phyloP scores from a whole-genome alignment of 2,797 vertebrate genomes.

The Lagodon rhomboides region DNA sequence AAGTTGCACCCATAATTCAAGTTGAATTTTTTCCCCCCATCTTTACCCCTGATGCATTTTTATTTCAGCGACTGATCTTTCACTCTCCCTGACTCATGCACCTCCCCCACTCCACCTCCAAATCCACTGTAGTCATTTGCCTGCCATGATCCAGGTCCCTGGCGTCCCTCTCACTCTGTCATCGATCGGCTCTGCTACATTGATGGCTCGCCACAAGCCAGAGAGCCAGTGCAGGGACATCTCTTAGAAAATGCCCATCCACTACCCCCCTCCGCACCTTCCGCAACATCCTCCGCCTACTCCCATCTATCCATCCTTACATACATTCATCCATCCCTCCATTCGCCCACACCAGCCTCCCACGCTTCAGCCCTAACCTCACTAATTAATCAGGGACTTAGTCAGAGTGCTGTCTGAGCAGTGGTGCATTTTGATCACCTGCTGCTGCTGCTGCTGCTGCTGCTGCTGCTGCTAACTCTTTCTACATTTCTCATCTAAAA shows the following conservation, averaged over 20 bases:
- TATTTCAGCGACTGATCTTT: conserved; percentile 59
- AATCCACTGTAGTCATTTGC: conserved; percentile 66
- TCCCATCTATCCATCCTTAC: conserved; percentile 34
- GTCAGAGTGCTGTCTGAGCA: conserved; percentile 56
- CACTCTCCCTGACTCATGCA: conserved; percentile 46
- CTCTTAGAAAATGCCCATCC: conserved; percentile 40
- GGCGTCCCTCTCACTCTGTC: conserved; percentile 58
- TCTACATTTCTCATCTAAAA: conserved; percentile 55
- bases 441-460: conserved; percentile 44
- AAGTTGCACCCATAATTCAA: too few relatives aligned
- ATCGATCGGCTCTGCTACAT: conserved; percentile 66
- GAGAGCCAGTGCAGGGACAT: conserved; percentile 33
- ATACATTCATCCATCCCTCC: conserved; percentile 44
- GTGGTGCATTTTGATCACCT: conserved; percentile 66
- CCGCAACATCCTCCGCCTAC: conserved; percentile 13
- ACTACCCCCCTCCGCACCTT: not conserved
- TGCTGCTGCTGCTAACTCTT: conserved; percentile 45
- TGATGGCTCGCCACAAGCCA: conserved; percentile 26
- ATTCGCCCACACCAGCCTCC: conserved; percentile 62
- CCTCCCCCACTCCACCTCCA: conserved; percentile 51
- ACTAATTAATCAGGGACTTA: conserved; percentile 72
- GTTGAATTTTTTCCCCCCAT: not conserved
- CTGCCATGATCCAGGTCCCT: conserved; percentile 59
- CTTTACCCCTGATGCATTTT: conserved; percentile 34
- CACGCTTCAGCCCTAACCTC: conserved; percentile 54